Evolutionary conservation across 2,888 invertebrate species (phyloP).

Genomic region (Empis livida): DNA sequence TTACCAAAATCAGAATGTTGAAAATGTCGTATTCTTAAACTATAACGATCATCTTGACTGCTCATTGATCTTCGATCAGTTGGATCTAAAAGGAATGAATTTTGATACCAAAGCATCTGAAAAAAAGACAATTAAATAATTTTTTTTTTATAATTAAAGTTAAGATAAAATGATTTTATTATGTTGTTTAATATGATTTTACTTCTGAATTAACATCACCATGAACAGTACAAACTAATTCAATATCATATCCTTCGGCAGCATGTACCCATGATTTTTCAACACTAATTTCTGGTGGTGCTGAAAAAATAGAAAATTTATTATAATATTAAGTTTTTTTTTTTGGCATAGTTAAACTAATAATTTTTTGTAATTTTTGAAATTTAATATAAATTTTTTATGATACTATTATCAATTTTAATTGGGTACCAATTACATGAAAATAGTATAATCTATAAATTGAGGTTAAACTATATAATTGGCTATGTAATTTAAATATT

Average conservation of each 20-base stretch:
- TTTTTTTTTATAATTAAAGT: neutral
- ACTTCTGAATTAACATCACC: slow-evolving; percentile 44
- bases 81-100: slow-evolving; percentile 46
- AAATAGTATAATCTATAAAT: too few species aligned
- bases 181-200: slow-evolving; percentile 15
- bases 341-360: neutral
- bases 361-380: neutral
- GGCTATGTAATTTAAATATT: too few species aligned
- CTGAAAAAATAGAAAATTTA: slow-evolving; percentile 27
- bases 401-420: neutral
- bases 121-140: slow-evolving; percentile 11
- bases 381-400: too few species aligned
- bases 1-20: slow-evolving; percentile 51
- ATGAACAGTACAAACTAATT: slow-evolving; percentile 47
- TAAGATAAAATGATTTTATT: neutral
- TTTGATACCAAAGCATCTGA: slow-evolving; percentile 51
- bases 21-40: slow-evolving; percentile 44
- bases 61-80: slow-evolving; percentile 50
- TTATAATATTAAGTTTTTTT: neutral
- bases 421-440: too few species aligned
- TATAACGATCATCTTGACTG: slow-evolving; percentile 44
- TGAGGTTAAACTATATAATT: too few species aligned
- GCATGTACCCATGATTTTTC: slow-evolving; percentile 49
- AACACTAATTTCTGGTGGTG: slow-evolving; percentile 50
- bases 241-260: slow-evolving; percentile 47